Percentiles rank a stretch among this genome's conserved stretches.
Evolutionary conservation across 2,888 invertebrate genomes (phyloP).

Genomic region (Thymelicus lineola): DNA sequence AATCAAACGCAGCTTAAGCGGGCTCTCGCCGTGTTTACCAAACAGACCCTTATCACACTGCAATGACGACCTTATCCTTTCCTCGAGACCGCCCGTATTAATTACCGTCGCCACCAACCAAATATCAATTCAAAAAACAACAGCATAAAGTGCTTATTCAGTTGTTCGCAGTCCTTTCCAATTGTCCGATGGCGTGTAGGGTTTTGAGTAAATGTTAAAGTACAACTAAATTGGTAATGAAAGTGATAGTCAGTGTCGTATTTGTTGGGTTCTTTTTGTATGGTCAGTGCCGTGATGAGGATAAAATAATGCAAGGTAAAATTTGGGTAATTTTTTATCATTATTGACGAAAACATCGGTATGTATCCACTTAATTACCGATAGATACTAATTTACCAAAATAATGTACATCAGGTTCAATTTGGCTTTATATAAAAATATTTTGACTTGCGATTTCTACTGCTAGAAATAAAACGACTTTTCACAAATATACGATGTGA

Average conservation of each 20-base stretch:
- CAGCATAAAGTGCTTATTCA: constrained; percentile 21
- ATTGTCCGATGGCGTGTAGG: background rate
- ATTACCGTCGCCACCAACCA: constrained; percentile 36
- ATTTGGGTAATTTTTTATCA: background rate
- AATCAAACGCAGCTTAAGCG: constrained; percentile 77
- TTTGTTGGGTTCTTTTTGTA: constrained; percentile 49
- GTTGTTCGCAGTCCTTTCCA: constrained; percentile 7
- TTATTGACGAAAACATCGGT: background rate
- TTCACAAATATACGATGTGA: constrained; percentile 38
- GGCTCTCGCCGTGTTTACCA: constrained; percentile 72
- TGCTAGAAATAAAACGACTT: constrained; percentile 33
- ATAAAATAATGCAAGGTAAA: constrained; percentile 77
- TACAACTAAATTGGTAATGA: constrained; percentile 41
- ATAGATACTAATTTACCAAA: too few species aligned
- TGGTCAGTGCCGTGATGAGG: constrained; percentile 69
- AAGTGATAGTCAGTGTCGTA: constrained; percentile 50
- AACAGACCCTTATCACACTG: constrained; percentile 64
- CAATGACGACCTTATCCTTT: constrained; percentile 58
- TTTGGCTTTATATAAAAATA: too few species aligned
- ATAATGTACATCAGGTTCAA: too few species aligned
- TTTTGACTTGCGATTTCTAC: background rate
- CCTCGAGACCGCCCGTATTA: constrained; percentile 44
- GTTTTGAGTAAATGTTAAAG: background rate
- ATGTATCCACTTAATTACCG: background rate
- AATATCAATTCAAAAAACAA: constrained; percentile 24